phyloP scores from a whole-genome alignment of 2,113 vertebrate genomes.

The Barnardius zonarius region DNA sequence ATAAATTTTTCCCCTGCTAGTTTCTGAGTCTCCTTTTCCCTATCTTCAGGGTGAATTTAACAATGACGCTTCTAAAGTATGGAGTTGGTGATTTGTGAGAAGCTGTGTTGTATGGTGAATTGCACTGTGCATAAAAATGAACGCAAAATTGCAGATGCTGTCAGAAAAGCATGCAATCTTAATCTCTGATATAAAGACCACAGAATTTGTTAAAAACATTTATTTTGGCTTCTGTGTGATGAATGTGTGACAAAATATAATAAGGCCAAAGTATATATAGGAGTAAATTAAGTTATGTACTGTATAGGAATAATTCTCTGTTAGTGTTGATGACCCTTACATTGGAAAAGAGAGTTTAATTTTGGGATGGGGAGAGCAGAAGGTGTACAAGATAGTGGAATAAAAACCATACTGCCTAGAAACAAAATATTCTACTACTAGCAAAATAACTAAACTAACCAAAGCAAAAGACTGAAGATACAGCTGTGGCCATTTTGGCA shows the following conservation, averaged over 20 bases:
- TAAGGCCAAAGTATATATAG: not conserved
- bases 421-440: not conserved
- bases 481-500: not conserved
- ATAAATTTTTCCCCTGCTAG: not conserved
- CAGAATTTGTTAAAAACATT: conserved; percentile 11
- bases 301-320: not conserved
- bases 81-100: not conserved
- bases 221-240: conserved; percentile 19
- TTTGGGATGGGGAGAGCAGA: not conserved
- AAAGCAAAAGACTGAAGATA: not conserved
- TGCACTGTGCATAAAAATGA: not conserved
- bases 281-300: not conserved
- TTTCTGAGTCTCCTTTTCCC: not conserved
- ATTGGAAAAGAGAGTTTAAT: not conserved
- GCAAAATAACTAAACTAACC: not conserved
- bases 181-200: not conserved
- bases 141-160: conserved; percentile 14
- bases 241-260: not conserved
- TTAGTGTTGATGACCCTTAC: not conserved
- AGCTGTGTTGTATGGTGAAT: not conserved
- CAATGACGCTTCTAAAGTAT: not conserved
- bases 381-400: not conserved
- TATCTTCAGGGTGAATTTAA: not conserved
- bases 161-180: not conserved
- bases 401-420: not conserved